Evolutionary conservation across 2,888 invertebrate genomes (phyloP), one percentile per base, ranked within the genome.

Genomic region (Mesorhabditis spiculigera): DNA sequence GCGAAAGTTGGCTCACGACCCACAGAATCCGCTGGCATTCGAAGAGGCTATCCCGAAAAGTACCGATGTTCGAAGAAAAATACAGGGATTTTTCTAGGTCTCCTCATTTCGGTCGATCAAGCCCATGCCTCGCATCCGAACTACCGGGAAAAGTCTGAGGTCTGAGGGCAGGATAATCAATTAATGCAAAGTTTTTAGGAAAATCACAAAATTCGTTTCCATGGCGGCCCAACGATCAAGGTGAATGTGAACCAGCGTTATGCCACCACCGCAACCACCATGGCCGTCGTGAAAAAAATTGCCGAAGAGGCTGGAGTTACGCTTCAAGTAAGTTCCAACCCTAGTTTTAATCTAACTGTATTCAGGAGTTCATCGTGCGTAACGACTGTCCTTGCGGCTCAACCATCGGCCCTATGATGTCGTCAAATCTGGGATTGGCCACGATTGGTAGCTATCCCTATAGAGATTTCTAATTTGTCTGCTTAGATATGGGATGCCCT

Each of bases 391-490:
- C 87, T 4, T 89, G 89, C 80, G 89, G 89, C 28, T 87, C 87
- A 4, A 89, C 89, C 28, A 88, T 89, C 50, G 89, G 89, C 4
- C 89, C 89, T n/a, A 88, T 89, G 70, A 84, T 89, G 83, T 85
- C 88, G 2, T 85, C 88, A 45, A 86, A 86, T 72, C 85, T 89
- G 43, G 89, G 88, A 2, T 86, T 89, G 75, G 85, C 86, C 28
- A 88, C 89, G 3, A 81, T 89, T 45, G 89, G 89, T 78, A 85
- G 89, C 16, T 76, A 66, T 67, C 10, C 44, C 10, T 16, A 16
- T 63, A 16, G n/a, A 63, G 41, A 28, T 16, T n/a, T 28, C 41
- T 16, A 10, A 16, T 13, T 63, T 63, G 10, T 28, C 3, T 10
- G 10, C 13, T 58, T 68, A 16, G 13, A 68, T 67, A 64, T 71